phyloP scores from a whole-genome alignment of 2,113 vertebrate genomes.

The Xiphophorus hellerii region DNA sequence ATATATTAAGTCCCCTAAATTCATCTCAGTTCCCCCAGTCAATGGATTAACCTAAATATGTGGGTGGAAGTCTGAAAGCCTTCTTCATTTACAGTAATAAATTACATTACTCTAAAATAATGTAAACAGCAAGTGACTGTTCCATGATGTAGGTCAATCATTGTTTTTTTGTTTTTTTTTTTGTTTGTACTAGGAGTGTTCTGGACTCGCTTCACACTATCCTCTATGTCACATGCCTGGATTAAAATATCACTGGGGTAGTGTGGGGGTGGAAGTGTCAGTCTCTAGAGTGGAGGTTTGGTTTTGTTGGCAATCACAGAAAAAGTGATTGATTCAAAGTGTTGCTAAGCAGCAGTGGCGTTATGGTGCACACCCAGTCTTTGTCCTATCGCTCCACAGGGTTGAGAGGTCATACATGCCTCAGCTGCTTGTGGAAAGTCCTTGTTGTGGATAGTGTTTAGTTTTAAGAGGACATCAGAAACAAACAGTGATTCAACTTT shows the following conservation, averaged over 20 bases:
- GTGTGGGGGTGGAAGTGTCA: constrained; percentile 8
- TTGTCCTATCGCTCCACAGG: constrained; percentile 51
- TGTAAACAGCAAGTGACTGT: constrained; percentile 51
- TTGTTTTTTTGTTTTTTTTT: constrained; percentile 1
- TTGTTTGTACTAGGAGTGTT: constrained; percentile 6
- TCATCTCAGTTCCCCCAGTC: constrained; percentile 41
- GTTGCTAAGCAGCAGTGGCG: constrained; percentile 54
- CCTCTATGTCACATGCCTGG: constrained; percentile 32
- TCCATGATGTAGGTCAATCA: constrained; percentile 62
- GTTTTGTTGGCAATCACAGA: constrained; percentile 49
- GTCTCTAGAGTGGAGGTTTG: constrained; percentile 17
- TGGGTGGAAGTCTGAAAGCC: constrained; percentile 28
- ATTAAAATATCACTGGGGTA: constrained; percentile 52
- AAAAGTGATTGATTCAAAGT: constrained; percentile 72
- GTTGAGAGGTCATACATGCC: constrained; percentile 48
- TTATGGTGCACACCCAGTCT: constrained; percentile 55
- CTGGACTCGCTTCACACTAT: constrained; percentile 7
- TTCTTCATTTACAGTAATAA: constrained; percentile 46
- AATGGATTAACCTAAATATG: constrained; percentile 73
- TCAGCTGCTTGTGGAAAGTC: constrained; percentile 70
- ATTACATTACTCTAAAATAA: constrained; percentile 41
- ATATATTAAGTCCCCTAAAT: constrained; percentile 63
- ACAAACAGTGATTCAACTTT: constrained; percentile 23
- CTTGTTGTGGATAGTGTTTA: constrained; percentile 58
- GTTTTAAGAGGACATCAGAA: constrained; percentile 13